These are phyloP conservation scores for Tretioscincus oriximinensis DNA, from an alignment of 2,113 vertebrate genomes.

Conservation along the genomic window DNA sequence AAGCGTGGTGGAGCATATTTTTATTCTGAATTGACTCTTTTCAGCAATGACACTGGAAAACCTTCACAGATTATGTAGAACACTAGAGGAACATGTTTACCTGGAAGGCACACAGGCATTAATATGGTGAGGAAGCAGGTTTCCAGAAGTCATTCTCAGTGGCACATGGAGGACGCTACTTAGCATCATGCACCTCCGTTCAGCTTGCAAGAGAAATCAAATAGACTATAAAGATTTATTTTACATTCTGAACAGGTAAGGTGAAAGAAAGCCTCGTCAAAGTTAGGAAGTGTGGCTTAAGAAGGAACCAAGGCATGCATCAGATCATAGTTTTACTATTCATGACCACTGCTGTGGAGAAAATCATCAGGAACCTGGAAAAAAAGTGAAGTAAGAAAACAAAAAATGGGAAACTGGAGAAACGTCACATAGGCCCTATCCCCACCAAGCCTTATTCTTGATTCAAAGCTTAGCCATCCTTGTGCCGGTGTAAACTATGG, in stretches of 20 bases:
- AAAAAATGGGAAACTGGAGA: too few species aligned
- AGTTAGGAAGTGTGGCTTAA: constrained; percentile 6
- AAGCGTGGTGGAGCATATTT: not conserved
- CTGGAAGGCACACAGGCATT: constrained; percentile 40
- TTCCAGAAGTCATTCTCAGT: constrained; percentile 27
- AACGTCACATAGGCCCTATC: too few species aligned
- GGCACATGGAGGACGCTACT: constrained; percentile 41
- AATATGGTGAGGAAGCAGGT: not conserved
- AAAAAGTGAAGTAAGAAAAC: not conserved
- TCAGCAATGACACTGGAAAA: constrained; percentile 31
- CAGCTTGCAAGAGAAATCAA: constrained; percentile 22
- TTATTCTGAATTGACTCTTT: not conserved
- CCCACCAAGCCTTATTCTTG: not conserved
- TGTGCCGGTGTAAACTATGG: too few species aligned
- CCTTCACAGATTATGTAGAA: constrained; percentile 37
- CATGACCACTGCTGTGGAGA: not conserved
- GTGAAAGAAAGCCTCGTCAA: constrained; percentile 30
- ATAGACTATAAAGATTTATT: constrained; percentile 52
- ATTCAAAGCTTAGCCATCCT: too few species aligned
- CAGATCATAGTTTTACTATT: too few species aligned
- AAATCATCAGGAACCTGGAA: not conserved
- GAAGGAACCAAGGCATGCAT: not conserved
- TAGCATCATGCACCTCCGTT: constrained; percentile 44
- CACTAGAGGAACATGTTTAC: constrained; percentile 31
- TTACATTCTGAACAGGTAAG: constrained; percentile 58